These are phyloP conservation scores for Phasia obesa DNA, from an alignment of 2,888 invertebrate species.

Conservation along the genomic window DNA sequence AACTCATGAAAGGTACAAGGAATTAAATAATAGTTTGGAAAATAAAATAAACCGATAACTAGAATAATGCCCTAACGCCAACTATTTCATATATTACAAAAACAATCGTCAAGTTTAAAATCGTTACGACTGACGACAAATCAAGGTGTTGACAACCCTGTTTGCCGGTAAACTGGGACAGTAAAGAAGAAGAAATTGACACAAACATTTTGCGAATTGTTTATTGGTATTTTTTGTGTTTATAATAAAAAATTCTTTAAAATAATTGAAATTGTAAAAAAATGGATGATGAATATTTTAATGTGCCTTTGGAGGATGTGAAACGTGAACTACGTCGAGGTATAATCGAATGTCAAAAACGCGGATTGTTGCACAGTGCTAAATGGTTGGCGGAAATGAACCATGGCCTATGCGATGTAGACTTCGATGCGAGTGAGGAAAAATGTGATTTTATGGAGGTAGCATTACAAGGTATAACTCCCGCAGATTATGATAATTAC, in stretches of 20 bases:
- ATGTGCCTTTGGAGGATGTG: conserved; percentile 85
- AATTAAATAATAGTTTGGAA: too few species aligned
- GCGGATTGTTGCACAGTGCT: conserved; percentile 90
- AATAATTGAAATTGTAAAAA: conserved; percentile 45
- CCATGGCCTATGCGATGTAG: conserved; percentile 86
- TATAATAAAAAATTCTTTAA: not conserved
- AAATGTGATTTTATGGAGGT: conserved; percentile 76
- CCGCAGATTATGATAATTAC: conserved; percentile 86
- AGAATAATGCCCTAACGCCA: too few species aligned
- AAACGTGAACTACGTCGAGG: conserved; percentile 87
- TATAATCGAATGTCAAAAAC: conserved; percentile 89
- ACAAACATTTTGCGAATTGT: not conserved
- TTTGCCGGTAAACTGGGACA: conserved; percentile 28
- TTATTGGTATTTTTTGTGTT: not conserved
- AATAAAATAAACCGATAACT: too few species aligned
- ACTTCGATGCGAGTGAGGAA: conserved; percentile 82
- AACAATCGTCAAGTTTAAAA: too few species aligned
- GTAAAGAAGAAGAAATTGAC: conserved; percentile 36
- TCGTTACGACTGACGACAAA: too few species aligned
- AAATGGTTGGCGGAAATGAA: conserved; percentile 96
- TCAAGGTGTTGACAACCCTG: too few species aligned
- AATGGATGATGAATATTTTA: conserved; percentile 79
- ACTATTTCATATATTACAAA: too few species aligned
- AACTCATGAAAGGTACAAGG: too few species aligned
- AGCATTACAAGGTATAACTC: conserved; percentile 80